Percentiles rank a stretch among this genome's conserved stretches.
These are phyloP conservation scores for Rhadinocentrus ornatus DNA, from an alignment of 2,797 vertebrate genomes.

Conservation along the genomic window DNA sequence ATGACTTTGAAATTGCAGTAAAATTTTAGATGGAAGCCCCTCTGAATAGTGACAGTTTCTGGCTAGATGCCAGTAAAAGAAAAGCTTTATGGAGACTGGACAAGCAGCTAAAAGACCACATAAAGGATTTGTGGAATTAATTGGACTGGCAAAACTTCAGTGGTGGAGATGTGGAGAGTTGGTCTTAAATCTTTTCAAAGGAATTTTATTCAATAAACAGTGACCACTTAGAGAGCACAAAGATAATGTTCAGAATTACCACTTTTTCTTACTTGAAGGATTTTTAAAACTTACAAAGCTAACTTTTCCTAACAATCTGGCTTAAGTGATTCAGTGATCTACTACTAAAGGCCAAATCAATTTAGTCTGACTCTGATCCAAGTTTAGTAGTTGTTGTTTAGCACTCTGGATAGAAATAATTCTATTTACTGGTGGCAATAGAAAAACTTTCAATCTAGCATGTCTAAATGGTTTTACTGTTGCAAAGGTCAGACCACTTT, in stretches of 20 bases:
- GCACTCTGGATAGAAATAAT: too few relatives aligned
- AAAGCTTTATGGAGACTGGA: constrained; percentile 40
- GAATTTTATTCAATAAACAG: constrained; percentile 25
- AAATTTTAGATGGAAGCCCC: constrained; percentile 13
- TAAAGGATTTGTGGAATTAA: constrained; percentile 64
- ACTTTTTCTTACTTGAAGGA: background rate
- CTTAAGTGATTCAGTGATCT: background rate
- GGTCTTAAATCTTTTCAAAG: constrained; percentile 25
- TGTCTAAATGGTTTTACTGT: too few relatives aligned
- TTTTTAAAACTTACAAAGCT: background rate
- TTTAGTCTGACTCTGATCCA: too few relatives aligned
- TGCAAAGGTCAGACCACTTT: too few relatives aligned
- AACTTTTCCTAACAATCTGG: constrained; percentile 1
- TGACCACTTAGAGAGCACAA: constrained; percentile 22
- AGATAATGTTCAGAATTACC: constrained; percentile 20
- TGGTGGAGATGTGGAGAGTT: constrained; percentile 19
- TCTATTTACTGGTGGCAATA: too few relatives aligned
- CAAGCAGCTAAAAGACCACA: constrained; percentile 41
- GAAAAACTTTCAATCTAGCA: too few relatives aligned
- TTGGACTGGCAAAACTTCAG: constrained; percentile 66
- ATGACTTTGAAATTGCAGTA: constrained; percentile 14
- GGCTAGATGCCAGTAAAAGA: constrained; percentile 43
- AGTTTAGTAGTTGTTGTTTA: too few relatives aligned
- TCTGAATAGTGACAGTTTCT: constrained; percentile 36
- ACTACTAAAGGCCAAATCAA: too few relatives aligned